Evolutionary conservation across 35 echinoderm and acorn worm genomes (phyloP), one percentile per base, ranked within the genome.

Genomic region (Chiridota heheva): DNA sequence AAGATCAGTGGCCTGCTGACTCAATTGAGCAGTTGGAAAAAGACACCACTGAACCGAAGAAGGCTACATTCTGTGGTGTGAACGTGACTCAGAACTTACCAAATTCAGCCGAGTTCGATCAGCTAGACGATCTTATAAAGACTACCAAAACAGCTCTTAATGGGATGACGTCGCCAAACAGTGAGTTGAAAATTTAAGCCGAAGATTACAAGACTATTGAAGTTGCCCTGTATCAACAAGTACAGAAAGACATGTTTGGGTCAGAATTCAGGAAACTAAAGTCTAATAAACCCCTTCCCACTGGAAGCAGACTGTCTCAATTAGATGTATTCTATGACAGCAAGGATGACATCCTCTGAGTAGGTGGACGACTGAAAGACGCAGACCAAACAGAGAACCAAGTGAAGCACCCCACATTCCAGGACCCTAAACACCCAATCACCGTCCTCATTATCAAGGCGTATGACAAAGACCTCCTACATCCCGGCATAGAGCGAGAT

Each of bases 391-490:
- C 45, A 42, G 2, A 18, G 10, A 42, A 44, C 12, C 36, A 72
- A 42, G 45, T 42, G 2, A 72, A 72, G 22, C 69, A 72, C 45
- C n/a, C 69, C 8, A 72, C 45, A 44, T 43, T 72, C 20, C 22
- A 43, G 36, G 69, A 72, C 37, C 69, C 69, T 2, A 2, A 72
- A 5, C 69, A 72, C 37, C 7, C 26, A 20, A 72, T 72, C 28
- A 67, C 63, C 63, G 15, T 7, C 7, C 22, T 72, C 36, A 15
- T 72, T 46, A 72, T 72, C 69, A 72, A 72, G 45, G 22, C 38
- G 1, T 72, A 72, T 72, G 69, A 72, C 30, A 36, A 72, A 2
- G n/a, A 46, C 26, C 42, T 72, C 28, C 69, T 43, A 43, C 69
- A 72, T 5, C 42, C 69, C 22, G 69, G 36, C 36, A 36, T 42